Base-by-base conservation (phyloP, 2,888 invertebrate species). In the Prenolepis imparis region DNA sequence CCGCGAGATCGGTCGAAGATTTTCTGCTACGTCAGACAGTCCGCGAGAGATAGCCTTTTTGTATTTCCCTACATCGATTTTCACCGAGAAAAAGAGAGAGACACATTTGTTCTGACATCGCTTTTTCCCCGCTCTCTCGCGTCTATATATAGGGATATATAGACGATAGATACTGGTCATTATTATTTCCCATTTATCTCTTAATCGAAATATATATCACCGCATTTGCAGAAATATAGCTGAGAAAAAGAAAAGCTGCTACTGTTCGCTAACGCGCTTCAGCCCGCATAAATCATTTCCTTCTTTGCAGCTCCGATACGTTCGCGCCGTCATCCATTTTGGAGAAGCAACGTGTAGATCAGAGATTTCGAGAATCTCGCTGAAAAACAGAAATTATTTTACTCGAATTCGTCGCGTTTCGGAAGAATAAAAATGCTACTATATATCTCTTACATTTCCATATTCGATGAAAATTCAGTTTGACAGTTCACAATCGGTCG, bases 11-110 rank as follows among this genome's bases (percentile, higher is more conserved):
- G 75, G 55, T 59, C 15, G 64, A 52, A 15, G 41, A 78, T 77
- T 85, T 85, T 80, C 83, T 80, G 83, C 78, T 36, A 68, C 36
- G 85, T 83, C 85, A 83, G 80, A 83, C 48, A 32, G 24, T 36
- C 18, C 70, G 73, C 64, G 73, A 28, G 73, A 28, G 28, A 85
- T 73, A 63, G 68, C 64, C 61, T 83, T 73, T 85, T 85, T 83
- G 66, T 84, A 73, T 83, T 83, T 85, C 48, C 28, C 61, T 83
- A 48, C 32, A 55, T 39, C 73, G 67, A 63, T 81, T 78, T 81
- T 81, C 52, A 63, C 75, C 21, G 39, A 28, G 28, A 28, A 28
- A 28, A 3, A 28, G 28, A 28, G 28, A 28, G 28, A 55, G 44
- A 70, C 63, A 39, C 77, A 52, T 83, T 72, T 44, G 52, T 64